Evolutionary conservation across 2,113 vertebrate genomes (phyloP), one percentile per base, ranked within the genome.

Genomic region (Colaptes auratus): DNA sequence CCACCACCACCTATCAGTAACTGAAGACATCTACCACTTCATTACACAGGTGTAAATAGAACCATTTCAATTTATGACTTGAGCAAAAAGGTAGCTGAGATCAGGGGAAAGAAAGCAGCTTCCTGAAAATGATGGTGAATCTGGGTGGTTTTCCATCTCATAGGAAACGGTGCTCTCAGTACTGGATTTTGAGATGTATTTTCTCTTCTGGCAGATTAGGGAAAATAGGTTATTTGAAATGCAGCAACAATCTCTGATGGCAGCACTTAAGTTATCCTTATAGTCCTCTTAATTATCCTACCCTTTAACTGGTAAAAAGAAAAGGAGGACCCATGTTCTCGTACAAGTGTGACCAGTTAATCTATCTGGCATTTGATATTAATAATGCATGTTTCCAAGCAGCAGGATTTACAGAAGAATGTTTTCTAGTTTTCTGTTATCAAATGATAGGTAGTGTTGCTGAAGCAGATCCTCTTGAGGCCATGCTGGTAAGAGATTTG

Each of bases 301-400:
- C 64, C 8, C 52, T 82, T 93, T 91, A 89, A 59, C 19, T 63
- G 39, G 19, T 39, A 46, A 84, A 72, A 70, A 72, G 20, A 56
- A 33, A 18, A 65, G 46, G 42, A 83, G 46, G 36, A 79, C 48
- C 18, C 35, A 19, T n/a, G 36, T 46, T 69, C 73, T 86, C 59
- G n/a, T 63, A 63, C 50, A 88, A 58, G 58, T 12, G 48, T 58
- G 30, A 61, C 50, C 35, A 78, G 33, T 58, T 84, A 86, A 86
- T 89, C 77, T 79, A 27, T 25, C 28, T 93, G 86, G 60, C 71
- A 73, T 80, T 79, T 84, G 18, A 25, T 78, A 35, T 88, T 85
- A 96, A 90, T 67, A 85, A 82, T 39, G 42, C 48, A 90, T 42
- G 78, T 52, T 93, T 79, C 79, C 50, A 95, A 82, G 84, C 59